Evolutionary conservation across 2,888 invertebrate genomes (phyloP).

Genomic region (Drosophila anceps): DNA sequence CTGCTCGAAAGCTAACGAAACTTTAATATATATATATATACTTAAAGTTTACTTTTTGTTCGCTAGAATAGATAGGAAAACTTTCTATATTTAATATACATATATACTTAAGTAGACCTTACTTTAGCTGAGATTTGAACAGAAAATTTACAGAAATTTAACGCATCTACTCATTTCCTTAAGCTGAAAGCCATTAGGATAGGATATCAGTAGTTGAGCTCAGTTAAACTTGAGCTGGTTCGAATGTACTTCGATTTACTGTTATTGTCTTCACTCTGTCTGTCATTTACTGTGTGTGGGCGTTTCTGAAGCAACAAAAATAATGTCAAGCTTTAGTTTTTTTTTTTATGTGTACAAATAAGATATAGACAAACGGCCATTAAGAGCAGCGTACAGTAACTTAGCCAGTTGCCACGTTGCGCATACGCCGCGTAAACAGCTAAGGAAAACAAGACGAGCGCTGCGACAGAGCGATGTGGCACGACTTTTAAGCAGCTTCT

Average conservation of each 20-base stretch:
- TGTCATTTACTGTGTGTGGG: slow-evolving; percentile 39
- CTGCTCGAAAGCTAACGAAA: slow-evolving; percentile 10
- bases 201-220: slow-evolving; percentile 9
- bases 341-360: slow-evolving; percentile 64
- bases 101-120: not conserved
- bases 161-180: not conserved
- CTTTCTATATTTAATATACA: not conserved
- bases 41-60: slow-evolving; percentile 10
- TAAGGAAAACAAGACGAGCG: slow-evolving; percentile 29
- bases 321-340: slow-evolving; percentile 56
- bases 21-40: slow-evolving; percentile 28
- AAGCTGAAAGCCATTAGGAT: slow-evolving; percentile 35
- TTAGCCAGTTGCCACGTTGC: slow-evolving; percentile 53
- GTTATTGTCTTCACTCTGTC: slow-evolving; percentile 51
- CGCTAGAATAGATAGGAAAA: not conserved
- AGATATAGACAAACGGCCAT: slow-evolving; percentile 75
- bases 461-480: slow-evolving; percentile 35
- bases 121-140: no score
- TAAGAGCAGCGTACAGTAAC: slow-evolving; percentile 37
- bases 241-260: slow-evolving; percentile 68
- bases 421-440: slow-evolving; percentile 65
- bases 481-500: slow-evolving; percentile 73
- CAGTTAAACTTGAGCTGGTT: slow-evolving; percentile 45
- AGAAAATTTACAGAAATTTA: not conserved
- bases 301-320: slow-evolving; percentile 44